phyloP scores from a whole-genome alignment of 2,797 vertebrate genomes.

The Cyprinella venusta region DNA sequence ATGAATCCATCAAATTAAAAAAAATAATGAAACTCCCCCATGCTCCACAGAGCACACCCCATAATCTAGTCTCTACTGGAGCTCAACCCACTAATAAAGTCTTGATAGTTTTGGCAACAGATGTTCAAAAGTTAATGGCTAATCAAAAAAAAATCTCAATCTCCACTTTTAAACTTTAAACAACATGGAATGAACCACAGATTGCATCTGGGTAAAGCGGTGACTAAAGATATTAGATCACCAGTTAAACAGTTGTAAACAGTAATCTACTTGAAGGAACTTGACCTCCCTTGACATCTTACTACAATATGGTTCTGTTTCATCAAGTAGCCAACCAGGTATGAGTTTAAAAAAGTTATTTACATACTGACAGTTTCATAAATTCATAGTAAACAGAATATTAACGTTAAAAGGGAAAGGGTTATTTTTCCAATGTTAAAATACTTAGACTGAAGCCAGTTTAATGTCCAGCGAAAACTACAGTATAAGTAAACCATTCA shows the following conservation, averaged over 20 bases:
- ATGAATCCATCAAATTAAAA: slow-evolving; percentile 45
- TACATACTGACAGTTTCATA: neutral
- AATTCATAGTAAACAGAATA: neutral
- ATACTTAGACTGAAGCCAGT: neutral
- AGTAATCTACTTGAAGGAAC: slow-evolving; percentile 65
- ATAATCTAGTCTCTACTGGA: slow-evolving; percentile 63
- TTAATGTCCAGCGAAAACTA: neutral
- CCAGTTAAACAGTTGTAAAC: slow-evolving; percentile 71
- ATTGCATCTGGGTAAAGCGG: slow-evolving; percentile 21
- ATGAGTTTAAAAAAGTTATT: neutral
- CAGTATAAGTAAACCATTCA: slow-evolving; percentile 1
- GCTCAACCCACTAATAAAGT: slow-evolving; percentile 65
- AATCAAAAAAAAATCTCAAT: slow-evolving; percentile 60
- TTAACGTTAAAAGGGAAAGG: neutral
- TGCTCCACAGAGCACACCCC: slow-evolving; percentile 39
- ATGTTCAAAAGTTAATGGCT: slow-evolving; percentile 61
- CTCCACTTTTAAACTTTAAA: slow-evolving; percentile 67
- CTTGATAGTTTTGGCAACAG: slow-evolving; percentile 71
- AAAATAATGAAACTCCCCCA: slow-evolving; percentile 37
- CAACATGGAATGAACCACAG: slow-evolving; percentile 67
- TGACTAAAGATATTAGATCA: slow-evolving; percentile 70
- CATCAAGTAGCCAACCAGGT: neutral
- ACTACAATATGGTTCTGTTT: slow-evolving; percentile 39
- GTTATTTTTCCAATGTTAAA: neutral
- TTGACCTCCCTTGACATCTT: slow-evolving; percentile 60